Conservation (phyloP, 1,140 invertebrate species). For the Chlorops oryzae region DNA sequence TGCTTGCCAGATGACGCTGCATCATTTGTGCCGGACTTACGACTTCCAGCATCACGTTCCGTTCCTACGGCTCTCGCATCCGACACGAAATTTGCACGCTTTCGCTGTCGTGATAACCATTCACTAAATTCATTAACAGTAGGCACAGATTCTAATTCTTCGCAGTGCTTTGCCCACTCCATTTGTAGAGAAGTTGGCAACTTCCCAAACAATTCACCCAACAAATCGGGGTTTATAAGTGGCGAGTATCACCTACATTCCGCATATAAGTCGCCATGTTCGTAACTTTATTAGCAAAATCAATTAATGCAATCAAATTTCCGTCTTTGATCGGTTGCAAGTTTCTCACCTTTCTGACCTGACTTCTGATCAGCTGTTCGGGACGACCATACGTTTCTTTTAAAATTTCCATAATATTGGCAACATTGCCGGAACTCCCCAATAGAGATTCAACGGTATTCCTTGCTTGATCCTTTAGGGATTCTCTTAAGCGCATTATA, state of each 20-base stretch:
- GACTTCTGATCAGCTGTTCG: not conserved
- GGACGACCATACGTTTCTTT: not conserved
- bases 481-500: not conserved
- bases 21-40: not conserved
- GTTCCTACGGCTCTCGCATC: too few relatives aligned
- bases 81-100: not conserved
- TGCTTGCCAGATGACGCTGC: not conserved
- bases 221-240: not conserved
- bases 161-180: not conserved
- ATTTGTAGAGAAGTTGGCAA: not conserved
- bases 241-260: not conserved
- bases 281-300: not conserved
- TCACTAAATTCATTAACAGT: not conserved
- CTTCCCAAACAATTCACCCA: not conserved
- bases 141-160: not conserved
- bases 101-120: not conserved
- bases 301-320: not conserved
- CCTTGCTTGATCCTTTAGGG: not conserved
- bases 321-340: not conserved
- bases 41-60: not conserved
- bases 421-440: not conserved
- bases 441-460: not conserved
- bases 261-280: not conserved
- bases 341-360: not conserved
- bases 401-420: not conserved